Conservation (phyloP, 2,888 invertebrate genomes). For the Bombylius discolor region DNA sequence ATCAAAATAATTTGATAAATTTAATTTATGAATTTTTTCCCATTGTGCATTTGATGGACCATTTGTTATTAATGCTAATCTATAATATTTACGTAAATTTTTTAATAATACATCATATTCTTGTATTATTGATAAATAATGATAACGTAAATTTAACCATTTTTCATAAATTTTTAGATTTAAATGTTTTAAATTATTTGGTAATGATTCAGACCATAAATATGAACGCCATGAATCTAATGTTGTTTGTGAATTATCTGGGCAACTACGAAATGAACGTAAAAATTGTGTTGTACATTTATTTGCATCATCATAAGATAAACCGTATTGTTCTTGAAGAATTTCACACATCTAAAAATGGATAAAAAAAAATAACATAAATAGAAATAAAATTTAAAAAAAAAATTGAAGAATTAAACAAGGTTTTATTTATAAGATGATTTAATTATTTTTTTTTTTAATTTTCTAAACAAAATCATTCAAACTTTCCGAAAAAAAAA, state of each 20-base stretch:
- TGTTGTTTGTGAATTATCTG: conserved; percentile 59
- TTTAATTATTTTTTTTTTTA: too few relatives aligned
- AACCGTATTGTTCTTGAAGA: conserved; percentile 47
- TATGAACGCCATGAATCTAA: conserved; percentile 65
- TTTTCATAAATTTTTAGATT: conserved; percentile 60
- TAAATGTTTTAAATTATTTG: conserved; percentile 55
- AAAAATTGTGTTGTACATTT: conserved; percentile 56
- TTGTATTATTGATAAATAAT: conserved; percentile 54
- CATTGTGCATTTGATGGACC: conserved; percentile 77
- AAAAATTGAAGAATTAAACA: too few relatives aligned
- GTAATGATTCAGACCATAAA: conserved; percentile 66
- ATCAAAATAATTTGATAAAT: conserved; percentile 61
- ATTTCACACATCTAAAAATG: conserved; percentile 27
- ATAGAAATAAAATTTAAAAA: too few relatives aligned
- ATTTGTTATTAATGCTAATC: conserved; percentile 71
- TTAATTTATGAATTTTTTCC: conserved; percentile 68
- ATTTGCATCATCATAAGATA: conserved; percentile 50
- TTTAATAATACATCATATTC: conserved; percentile 57
- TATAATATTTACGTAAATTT: conserved; percentile 53
- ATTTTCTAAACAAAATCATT: too few relatives aligned
- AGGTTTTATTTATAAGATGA: too few relatives aligned
- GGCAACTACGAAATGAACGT: conserved; percentile 64
- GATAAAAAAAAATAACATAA: background rate
- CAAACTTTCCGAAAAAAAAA: too few relatives aligned
- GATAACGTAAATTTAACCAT: conserved; percentile 70